Percentiles rank a stretch among this genome's conserved stretches.
phyloP scores from a whole-genome alignment of 2,113 vertebrate species.

The Aptenodytes forsteri region DNA sequence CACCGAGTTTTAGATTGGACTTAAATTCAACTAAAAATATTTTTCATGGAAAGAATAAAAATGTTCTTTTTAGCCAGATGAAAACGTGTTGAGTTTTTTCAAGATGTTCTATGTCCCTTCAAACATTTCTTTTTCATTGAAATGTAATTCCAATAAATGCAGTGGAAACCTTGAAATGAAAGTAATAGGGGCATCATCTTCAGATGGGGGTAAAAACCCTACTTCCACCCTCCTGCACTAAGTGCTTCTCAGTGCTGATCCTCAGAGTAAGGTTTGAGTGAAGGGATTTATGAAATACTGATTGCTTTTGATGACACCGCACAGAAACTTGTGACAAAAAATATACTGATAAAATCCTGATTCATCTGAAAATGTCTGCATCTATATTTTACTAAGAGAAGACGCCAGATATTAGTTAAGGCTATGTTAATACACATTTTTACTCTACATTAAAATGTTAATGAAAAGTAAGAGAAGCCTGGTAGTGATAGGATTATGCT shows the following conservation, averaged over 20 bases:
- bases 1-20: not conserved
- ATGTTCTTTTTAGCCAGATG: not conserved
- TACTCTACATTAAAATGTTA: not conserved
- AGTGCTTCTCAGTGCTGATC: not conserved
- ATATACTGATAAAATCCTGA: not conserved
- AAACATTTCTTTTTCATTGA: not conserved
- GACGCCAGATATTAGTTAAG: not conserved
- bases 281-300: not conserved
- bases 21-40: not conserved
- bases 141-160: not conserved
- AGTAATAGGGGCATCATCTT: not conserved
- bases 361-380: not conserved
- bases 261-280: not conserved
- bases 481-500: not conserved
- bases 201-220: not conserved
- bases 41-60: not conserved
- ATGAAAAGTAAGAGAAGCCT: not conserved
- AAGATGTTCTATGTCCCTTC: not conserved
- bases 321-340: not conserved
- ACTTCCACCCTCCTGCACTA: not conserved
- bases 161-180: not conserved
- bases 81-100: not conserved
- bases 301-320: not conserved
- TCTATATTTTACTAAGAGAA: not conserved
- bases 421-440: not conserved